Conservation (phyloP, 1,140 invertebrate species). For the Coenobita brevimanus region DNA sequence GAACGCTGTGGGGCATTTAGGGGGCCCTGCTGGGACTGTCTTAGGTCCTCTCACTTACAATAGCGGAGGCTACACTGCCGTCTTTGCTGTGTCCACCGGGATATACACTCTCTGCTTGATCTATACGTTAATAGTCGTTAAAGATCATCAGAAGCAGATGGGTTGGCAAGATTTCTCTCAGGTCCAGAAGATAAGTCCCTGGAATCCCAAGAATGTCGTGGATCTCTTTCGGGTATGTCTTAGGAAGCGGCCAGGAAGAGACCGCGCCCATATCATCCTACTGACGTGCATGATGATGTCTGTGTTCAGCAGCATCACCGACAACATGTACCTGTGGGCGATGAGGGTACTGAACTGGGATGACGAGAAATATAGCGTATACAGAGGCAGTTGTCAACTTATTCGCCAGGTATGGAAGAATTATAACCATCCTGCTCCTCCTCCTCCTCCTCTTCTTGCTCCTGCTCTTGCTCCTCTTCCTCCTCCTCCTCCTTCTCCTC, state of each 20-base stretch:
- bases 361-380: conserved; percentile 9
- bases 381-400: neutral
- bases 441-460: no score
- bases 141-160: neutral
- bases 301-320: neutral
- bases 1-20: neutral
- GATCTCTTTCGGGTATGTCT: neutral
- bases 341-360: neutral
- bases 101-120: neutral
- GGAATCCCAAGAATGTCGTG: conserved; percentile 11
- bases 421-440: no score
- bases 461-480: no score
- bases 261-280: neutral
- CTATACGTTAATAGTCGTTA: conserved; percentile 5
- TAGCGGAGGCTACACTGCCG: neutral
- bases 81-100: neutral
- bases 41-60: neutral
- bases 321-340: conserved; percentile 36
- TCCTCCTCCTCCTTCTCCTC: no score
- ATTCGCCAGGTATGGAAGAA: neutral
- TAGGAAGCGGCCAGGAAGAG: neutral
- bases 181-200: neutral
- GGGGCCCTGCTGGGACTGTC: conserved; percentile 6
- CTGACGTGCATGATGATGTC: neutral
- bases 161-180: no score